Percentiles rank a stretch among this genome's conserved stretches.
Conservation (phyloP, 2,797 vertebrate species). For the Manis javanica region DNA sequence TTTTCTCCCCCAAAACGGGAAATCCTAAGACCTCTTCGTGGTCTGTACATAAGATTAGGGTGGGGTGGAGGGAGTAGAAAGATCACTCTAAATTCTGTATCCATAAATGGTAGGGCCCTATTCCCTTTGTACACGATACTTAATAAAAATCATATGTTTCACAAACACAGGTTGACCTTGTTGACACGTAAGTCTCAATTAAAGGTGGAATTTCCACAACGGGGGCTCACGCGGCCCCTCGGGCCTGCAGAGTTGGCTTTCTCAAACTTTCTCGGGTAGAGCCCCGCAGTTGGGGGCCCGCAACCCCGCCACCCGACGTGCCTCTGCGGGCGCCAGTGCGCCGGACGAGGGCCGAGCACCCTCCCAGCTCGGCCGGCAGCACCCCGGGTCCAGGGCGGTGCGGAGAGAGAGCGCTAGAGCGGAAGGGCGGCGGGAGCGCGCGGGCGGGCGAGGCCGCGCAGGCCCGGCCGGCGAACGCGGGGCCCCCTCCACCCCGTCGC, state of each 20-base stretch:
- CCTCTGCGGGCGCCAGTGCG: background rate
- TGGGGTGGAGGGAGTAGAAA: constrained; percentile 24
- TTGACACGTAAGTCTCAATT: background rate
- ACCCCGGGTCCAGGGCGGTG: too few relatives aligned
- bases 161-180: background rate
- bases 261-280: constrained; percentile 25
- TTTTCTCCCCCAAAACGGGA: background rate
- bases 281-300: background rate
- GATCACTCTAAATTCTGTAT: constrained; percentile 79
- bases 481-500: background rate
- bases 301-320: background rate
- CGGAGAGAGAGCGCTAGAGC: too few relatives aligned
- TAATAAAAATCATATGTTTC: constrained; percentile 82
- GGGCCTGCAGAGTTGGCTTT: background rate
- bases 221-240: background rate
- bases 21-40: background rate
- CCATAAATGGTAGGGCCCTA: constrained; percentile 87
- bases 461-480: background rate
- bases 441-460: constrained; percentile 38
- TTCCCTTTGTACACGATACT: constrained; percentile 66
- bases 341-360: background rate
- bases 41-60: constrained; percentile 43
- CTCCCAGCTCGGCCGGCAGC: background rate
- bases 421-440: background rate
- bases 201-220: background rate